Evolutionary conservation across 2,113 vertebrate genomes (phyloP).

Genomic region (Tinamus guttatus): DNA sequence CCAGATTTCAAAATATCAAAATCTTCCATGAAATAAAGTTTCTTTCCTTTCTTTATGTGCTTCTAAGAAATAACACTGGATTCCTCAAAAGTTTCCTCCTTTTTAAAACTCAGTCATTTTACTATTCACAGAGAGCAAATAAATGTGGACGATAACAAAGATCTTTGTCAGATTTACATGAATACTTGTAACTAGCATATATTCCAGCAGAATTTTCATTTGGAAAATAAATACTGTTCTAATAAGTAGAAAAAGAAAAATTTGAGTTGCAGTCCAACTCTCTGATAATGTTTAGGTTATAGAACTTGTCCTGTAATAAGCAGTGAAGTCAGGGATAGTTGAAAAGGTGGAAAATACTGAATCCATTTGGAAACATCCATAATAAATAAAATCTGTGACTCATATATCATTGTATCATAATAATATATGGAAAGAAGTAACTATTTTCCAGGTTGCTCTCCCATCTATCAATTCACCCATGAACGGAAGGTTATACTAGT

Average conservation of each 20-base stretch:
- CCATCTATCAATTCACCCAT: not conserved
- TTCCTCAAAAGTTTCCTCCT: not conserved
- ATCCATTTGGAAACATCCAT: not conserved
- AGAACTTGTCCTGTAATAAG: not conserved
- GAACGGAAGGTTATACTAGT: not conserved
- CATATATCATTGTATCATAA: not conserved
- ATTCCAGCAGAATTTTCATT: not conserved
- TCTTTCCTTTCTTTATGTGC: not conserved
- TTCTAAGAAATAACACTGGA: not conserved
- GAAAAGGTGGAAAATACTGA: not conserved
- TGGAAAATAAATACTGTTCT: not conserved
- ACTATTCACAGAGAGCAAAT: not conserved
- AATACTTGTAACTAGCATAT: not conserved
- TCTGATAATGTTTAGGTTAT: not conserved
- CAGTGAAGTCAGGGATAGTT: not conserved
- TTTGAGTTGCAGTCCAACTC: not conserved
- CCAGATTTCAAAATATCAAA: not conserved
- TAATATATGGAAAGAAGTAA: not conserved
- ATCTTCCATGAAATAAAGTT: not conserved
- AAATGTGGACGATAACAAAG: not conserved
- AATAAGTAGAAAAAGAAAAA: not conserved
- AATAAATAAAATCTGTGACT: not conserved
- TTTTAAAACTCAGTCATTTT: not conserved
- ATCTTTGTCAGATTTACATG: not conserved
- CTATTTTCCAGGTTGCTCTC: not conserved